phyloP scores from a whole-genome alignment of 2,797 vertebrate species.

The Gymnoscopelus braueri region DNA sequence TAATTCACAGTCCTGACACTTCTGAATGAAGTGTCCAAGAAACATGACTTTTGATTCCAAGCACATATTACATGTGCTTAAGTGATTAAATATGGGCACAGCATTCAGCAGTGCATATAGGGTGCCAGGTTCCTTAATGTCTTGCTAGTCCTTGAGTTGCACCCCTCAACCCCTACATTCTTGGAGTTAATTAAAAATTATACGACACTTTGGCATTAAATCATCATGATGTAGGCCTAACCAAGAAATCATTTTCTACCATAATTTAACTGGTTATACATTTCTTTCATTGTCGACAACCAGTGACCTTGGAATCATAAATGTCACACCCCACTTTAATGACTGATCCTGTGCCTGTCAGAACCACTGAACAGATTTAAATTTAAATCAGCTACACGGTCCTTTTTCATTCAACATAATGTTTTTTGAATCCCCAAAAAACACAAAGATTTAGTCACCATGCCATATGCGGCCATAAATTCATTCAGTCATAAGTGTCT shows the following conservation, averaged over 20 bases:
- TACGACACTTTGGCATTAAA: conserved; percentile 77
- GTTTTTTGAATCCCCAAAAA: conserved; percentile 23
- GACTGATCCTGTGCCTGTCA: conserved; percentile 52
- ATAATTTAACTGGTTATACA: conserved; percentile 77
- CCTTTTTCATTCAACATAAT: conserved; percentile 45
- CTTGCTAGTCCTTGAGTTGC: conserved; percentile 63
- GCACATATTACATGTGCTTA: background rate
- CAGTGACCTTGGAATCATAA: conserved; percentile 72
- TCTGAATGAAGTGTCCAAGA: background rate
- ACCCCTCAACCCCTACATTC: conserved; percentile 40
- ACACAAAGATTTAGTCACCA: conserved; percentile 55
- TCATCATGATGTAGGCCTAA: conserved; percentile 67
- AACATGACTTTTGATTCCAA: conserved; percentile 3
- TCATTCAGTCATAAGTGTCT: conserved; percentile 27
- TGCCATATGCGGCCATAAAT: conserved; percentile 24
- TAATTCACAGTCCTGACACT: background rate
- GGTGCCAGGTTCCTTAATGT: conserved; percentile 49
- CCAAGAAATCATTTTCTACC: conserved; percentile 69
- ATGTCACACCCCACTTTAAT: conserved; percentile 62
- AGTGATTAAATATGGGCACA: conserved; percentile 10
- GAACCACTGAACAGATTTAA: conserved; percentile 47
- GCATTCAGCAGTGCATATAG: conserved; percentile 27
- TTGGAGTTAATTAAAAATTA: conserved; percentile 81
- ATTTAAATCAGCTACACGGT: conserved; percentile 55
- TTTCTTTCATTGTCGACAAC: conserved; percentile 71